Evolutionary conservation across 2,888 invertebrate genomes (phyloP).

Genomic region (Ormyrus rosae): DNA sequence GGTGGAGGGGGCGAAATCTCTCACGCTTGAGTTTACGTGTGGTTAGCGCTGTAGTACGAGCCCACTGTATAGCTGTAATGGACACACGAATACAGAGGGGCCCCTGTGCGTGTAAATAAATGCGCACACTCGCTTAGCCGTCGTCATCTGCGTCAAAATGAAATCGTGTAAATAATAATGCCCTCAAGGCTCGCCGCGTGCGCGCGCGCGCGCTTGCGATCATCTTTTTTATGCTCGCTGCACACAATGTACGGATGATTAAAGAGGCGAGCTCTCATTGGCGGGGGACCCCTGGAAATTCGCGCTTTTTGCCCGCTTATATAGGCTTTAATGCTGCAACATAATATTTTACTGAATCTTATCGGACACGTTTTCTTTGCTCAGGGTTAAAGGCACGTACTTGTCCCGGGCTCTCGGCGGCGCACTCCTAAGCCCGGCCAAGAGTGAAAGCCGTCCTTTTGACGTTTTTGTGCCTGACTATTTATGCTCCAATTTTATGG

Average conservation of each 20-base stretch:
- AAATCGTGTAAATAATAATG: slow-evolving; percentile 50
- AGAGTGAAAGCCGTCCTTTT: slow-evolving; percentile 44
- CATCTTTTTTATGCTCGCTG: too few relatives aligned
- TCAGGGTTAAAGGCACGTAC: slow-evolving; percentile 36
- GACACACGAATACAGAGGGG: not conserved
- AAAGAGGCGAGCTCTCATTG: too few relatives aligned
- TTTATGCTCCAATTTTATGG: slow-evolving; percentile 41
- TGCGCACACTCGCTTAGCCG: slow-evolving; percentile 13
- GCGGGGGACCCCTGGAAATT: not conserved
- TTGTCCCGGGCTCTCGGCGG: not conserved
- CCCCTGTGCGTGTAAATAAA: slow-evolving; percentile 42
- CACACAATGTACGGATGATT: too few relatives aligned
- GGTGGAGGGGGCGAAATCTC: slow-evolving; percentile 48
- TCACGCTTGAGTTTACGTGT: slow-evolving; percentile 53
- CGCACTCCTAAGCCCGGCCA: not conserved
- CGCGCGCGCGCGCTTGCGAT: not conserved
- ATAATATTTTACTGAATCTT: slow-evolving; percentile 30
- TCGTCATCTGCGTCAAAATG: slow-evolving; percentile 40
- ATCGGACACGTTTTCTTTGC: slow-evolving; percentile 32
- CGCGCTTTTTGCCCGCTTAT: not conserved
- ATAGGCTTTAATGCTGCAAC: not conserved
- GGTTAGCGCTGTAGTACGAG: slow-evolving; percentile 47
- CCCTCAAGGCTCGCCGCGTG: not conserved
- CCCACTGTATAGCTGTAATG: slow-evolving; percentile 11
- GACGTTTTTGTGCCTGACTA: slow-evolving; percentile 30